Base-by-base conservation (phyloP, 2,113 vertebrate species). In the Bambusicola thoracicus region DNA sequence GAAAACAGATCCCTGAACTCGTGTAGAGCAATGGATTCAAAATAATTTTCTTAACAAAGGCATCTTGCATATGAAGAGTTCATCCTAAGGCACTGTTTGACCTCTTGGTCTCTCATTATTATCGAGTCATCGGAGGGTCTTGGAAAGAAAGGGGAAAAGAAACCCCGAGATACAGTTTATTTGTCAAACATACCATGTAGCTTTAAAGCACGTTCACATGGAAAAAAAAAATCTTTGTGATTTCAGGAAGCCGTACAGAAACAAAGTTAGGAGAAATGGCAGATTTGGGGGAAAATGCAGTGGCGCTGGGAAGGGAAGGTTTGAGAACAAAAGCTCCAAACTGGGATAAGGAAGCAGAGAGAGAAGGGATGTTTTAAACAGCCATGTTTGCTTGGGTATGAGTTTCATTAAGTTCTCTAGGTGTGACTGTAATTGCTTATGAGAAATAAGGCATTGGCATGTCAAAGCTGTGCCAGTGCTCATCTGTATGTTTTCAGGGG, bases 31-130 rank as follows among this genome's bases (percentile, higher is more conserved):
- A 72, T 24, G 62, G 36, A 90, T 94, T 94, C 92, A 97, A 97
- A 97, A 95, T 95, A 90, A 95, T 97, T 98, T 97, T 97, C 96
- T 94, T 97, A 97, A 96, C 85, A 97, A 95, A 92, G 85, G 88
- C 88, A 92, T 87, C 92, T 96, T 95, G 78, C 85, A 95, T 97
- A 94, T 96, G 96, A 96, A 94, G 94, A 97, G 89, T 86, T 93
- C 53, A 90, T 93, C 91, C 96, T 96, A 94, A 96, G 92, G 92
- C 90, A 86, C 94, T 95, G 92, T 96, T 97, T 96, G 93, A 96
- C 92, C 75, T 88, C 92, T 97, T 96, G 92, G 81, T 97, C 96
- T 95, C 81, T 96, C 84, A 94, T 96, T 94, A 94, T 95, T 97
- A 85, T 96, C 95, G 68, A 94, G 88, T 96, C 94, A 96, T 95